These are phyloP conservation scores for Paralinhomoeus sp. DNA, from an alignment of 2,888 invertebrate species.

Conservation along the genomic window DNA sequence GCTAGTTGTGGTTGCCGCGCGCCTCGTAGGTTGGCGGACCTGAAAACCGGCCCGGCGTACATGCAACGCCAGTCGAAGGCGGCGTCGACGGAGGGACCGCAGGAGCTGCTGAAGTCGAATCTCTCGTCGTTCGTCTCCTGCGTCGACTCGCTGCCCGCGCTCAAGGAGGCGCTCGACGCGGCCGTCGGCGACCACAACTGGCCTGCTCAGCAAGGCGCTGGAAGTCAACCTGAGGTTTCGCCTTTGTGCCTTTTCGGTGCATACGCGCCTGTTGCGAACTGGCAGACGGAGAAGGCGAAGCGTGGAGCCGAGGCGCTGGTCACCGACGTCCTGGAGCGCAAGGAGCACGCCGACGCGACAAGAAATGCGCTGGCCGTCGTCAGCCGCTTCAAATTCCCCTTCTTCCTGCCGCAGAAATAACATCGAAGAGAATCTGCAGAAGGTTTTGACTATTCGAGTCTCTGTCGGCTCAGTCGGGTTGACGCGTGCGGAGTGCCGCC, in stretches of 20 bases:
- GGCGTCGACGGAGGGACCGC: slow-evolving; percentile 72
- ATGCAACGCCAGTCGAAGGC: slow-evolving; percentile 49
- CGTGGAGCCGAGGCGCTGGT: slow-evolving; percentile 33
- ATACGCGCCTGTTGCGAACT: too few species aligned
- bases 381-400: slow-evolving; percentile 75
- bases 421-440: slow-evolving; percentile 72
- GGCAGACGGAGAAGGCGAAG: neutral
- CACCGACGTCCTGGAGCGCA: slow-evolving; percentile 65
- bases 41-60: slow-evolving; percentile 59
- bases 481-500: neutral
- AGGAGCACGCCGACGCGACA: slow-evolving; percentile 84
- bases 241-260: too few species aligned
- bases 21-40: slow-evolving; percentile 52
- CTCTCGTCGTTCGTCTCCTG: slow-evolving; percentile 33
- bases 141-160: slow-evolving; percentile 29
- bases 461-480: neutral
- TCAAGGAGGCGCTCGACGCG: slow-evolving; percentile 12
- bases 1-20: too few species aligned
- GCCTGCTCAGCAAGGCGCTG: slow-evolving; percentile 8
- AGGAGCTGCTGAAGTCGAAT: slow-evolving; percentile 62
- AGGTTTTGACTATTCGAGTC: slow-evolving; percentile 32
- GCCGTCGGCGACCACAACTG: slow-evolving; percentile 7
- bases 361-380: slow-evolving; percentile 75
- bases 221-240: slow-evolving; percentile 3
- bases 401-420: slow-evolving; percentile 79